A percentile compares a stretch with the other conserved stretches of the same genome.
Evolutionary conservation across 2,113 vertebrate genomes (phyloP).

Genomic region (Condylura cristata): DNA sequence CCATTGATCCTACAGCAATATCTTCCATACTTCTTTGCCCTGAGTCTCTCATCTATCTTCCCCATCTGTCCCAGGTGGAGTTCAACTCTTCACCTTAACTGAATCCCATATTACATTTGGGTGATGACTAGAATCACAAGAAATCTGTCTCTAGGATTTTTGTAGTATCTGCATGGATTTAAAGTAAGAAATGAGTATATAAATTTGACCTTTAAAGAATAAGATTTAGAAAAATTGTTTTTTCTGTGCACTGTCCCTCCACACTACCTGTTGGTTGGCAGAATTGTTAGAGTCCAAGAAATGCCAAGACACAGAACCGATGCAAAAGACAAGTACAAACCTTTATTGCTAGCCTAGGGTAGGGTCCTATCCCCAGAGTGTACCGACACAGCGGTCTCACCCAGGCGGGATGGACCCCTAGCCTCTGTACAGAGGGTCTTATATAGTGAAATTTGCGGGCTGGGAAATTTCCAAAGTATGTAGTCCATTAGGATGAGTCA

Average conservation of each 20-base stretch:
- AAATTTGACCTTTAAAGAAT: constrained; percentile 49
- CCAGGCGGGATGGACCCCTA: too few relatives aligned
- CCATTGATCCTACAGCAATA: not conserved
- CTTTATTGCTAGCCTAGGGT: too few relatives aligned
- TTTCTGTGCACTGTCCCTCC: not conserved
- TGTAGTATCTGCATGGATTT: not conserved
- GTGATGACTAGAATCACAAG: not conserved
- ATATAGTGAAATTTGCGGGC: too few relatives aligned
- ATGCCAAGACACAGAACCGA: too few relatives aligned
- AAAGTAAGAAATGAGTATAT: constrained; percentile 31
- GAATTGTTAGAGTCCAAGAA: too few relatives aligned
- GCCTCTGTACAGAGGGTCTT: too few relatives aligned
- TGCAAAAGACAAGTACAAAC: too few relatives aligned
- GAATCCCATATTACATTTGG: not conserved
- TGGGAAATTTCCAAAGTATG: too few relatives aligned
- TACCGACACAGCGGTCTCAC: too few relatives aligned
- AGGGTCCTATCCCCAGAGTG: too few relatives aligned
- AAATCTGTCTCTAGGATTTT: not conserved
- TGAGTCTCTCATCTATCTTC: not conserved
- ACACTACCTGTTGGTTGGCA: not conserved
- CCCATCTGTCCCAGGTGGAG: accelerated
- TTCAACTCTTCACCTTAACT: not conserved
- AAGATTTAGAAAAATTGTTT: constrained; percentile 35
- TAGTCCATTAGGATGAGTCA: too few relatives aligned
- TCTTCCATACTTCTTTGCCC: not conserved